Base-by-base conservation (phyloP, 2,888 invertebrate species). In the Cephalotes varians region DNA sequence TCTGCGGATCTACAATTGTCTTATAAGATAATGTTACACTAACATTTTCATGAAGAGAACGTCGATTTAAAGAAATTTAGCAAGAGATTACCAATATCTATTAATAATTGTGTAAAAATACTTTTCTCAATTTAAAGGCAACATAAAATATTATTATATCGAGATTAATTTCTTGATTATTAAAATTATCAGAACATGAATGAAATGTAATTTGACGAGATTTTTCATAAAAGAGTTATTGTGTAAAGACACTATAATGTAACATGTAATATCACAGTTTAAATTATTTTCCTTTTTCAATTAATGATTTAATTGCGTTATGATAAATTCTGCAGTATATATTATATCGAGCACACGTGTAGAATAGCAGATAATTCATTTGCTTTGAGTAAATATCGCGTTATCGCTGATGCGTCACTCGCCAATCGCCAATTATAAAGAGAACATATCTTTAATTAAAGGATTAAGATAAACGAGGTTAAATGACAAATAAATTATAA, bases 361-460 rank as follows among this genome's bases (percentile, higher is more conserved):
- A 49, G 34, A 65, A 54, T n/a, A 54, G 54, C 51, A 34, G 54
- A 21, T 25, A 40, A 58, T 28, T 76, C 44, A 56, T 56, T 69
- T 77, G 40, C 56, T 77, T 77, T 69, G 54, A 77, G 28, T 54
- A 67, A 67, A 76, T 67, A 67, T 76, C n/a, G 40, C 12, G 5
- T 77, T 44, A 69, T 77, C 44, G 34, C 18, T 1, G 40, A 1
- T 67, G 40, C 21, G 18, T 34, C 71, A 56, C 12, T 69, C 56
- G 10, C 34, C 44, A 44, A 34, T 56, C 25, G 40, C 31, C 31
- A 77, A 67, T 56, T 77, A 47, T 21, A 15, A 77, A 44, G 12
- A 44, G 12, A n/a, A n/a, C 56, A 31, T 21, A 67, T 28, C 67
- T 77, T 77, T 40, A 67, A 54, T 77, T 67, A 69, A 21, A 69